Evolutionary conservation across 2,113 vertebrate species (phyloP), one percentile per base, ranked within the genome.

Genomic region (Heliornis fulica): DNA sequence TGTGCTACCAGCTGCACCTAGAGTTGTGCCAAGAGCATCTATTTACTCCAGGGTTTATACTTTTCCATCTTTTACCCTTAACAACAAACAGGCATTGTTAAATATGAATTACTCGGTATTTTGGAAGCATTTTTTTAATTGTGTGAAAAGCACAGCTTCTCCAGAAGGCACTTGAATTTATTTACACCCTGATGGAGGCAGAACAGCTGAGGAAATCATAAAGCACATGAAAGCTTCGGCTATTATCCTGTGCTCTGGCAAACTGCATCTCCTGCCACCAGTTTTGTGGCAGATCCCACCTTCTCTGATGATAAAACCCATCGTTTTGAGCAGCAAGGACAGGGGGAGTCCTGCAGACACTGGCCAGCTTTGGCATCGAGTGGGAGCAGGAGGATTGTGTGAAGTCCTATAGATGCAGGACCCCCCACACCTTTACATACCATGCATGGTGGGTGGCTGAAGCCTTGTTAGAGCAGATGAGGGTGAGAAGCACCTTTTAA

Each of bases 1-100:
- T 1, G 13, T 32, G 46, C 54, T 61, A 13, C 51, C 1, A 5
- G 11, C 14, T 36, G 43, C 10, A 13, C 11, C 11, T 18, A 1
- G 4, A 22, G 16, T 8, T 65, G 66, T 31, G 60, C 20, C 29
- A 65, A 72, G 32, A 64, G 15, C 5, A 15, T 51, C 7, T 61
- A 0, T 68, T 81, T 75, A 81, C 76, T 87, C 10, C n/a, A 22
- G 15, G 13, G 28, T 81, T 66, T 40, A 2, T 2, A 56, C 2
- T 43, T 56, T 77, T 63, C 66, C 5, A 13, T 36, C 6, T 80
- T 76, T 64, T 21, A 34, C 13, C 29, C 8, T 51, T 32, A 46
- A 15, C 7, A 38, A 31, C n/a, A 48, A 5, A 5, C 21, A 48
- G 23, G 40, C 32, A 15, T n/a, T 4, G 22, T 21, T 56, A 66